Percentiles rank a stretch among this genome's conserved stretches.
Conservation (phyloP, 2,888 invertebrate genomes). For the Drosophila greeni region DNA sequence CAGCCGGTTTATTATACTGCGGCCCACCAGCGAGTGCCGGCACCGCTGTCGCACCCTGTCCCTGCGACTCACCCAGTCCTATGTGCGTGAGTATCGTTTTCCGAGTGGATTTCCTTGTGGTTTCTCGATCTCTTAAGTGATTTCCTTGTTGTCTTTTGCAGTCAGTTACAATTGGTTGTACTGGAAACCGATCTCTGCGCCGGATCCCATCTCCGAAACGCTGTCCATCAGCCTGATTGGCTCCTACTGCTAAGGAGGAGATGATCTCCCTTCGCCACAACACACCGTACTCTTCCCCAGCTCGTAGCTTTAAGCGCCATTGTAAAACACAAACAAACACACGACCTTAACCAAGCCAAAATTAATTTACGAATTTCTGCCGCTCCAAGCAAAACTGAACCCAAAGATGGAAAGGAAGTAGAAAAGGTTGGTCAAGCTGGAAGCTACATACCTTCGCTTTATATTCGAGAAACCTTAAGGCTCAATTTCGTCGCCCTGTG, state of each 20-base stretch:
- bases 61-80: constrained; percentile 84
- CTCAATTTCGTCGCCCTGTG: constrained; percentile 33
- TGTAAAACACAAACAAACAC: constrained; percentile 5
- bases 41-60: constrained; percentile 85
- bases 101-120: too few species aligned
- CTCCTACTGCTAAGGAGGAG: constrained; percentile 81
- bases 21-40: constrained; percentile 88
- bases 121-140: not conserved
- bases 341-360: constrained; percentile 34
- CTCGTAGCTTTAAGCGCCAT: constrained; percentile 36
- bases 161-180: constrained; percentile 89
- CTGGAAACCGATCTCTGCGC: constrained; percentile 85
- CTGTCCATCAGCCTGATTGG: constrained; percentile 83
- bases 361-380: constrained; percentile 35
- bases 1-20: constrained; percentile 84
- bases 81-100: constrained; percentile 85
- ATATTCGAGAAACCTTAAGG: constrained; percentile 1
- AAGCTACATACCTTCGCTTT: constrained; percentile 14
- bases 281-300: constrained; percentile 10
- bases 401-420: not conserved
- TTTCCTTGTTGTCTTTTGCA: constrained; percentile 72
- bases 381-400: constrained; percentile 18
- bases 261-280: not conserved
- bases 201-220: constrained; percentile 81
- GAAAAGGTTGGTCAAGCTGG: not conserved